These are phyloP conservation scores for Amphipyra tragopoginis DNA, from an alignment of 2,888 invertebrate genomes.

Conservation along the genomic window DNA sequence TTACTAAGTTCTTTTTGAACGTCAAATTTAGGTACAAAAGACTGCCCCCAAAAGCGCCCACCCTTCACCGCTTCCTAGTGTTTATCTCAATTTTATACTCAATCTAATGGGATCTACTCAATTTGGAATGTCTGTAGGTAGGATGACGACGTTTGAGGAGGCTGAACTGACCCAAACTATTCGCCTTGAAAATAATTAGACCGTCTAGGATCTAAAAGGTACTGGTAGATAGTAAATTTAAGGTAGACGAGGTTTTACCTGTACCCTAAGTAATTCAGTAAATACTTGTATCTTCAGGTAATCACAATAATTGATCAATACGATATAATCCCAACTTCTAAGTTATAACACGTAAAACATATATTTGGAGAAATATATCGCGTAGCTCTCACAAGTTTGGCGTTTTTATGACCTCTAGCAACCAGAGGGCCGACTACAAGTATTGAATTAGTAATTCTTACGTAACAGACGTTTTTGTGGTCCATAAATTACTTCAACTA, in stretches of 20 bases:
- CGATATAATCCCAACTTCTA: constrained; percentile 39
- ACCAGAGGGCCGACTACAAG: constrained; percentile 26
- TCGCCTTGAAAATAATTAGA: not conserved
- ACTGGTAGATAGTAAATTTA: too few species aligned
- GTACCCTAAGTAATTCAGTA: constrained; percentile 35
- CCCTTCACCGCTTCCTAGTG: too few species aligned
- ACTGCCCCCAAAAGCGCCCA: too few species aligned
- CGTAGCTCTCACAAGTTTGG: constrained; percentile 39
- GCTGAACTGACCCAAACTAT: not conserved
- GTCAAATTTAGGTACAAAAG: too few species aligned
- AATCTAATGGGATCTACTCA: too few species aligned
- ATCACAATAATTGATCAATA: constrained; percentile 45
- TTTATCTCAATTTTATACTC: too few species aligned
- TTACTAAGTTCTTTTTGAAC: too few species aligned
- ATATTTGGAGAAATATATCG: constrained; percentile 52
- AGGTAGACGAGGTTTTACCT: too few species aligned
- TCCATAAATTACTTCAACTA: constrained; percentile 19
- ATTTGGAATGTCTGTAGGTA: not conserved
- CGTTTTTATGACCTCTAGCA: constrained; percentile 47
- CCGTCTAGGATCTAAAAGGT: too few species aligned
- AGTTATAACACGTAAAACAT: constrained; percentile 55
- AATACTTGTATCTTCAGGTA: constrained; percentile 6
- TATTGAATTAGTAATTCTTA: constrained; percentile 57
- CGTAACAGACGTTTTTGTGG: constrained; percentile 39
- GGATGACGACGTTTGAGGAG: not conserved